These are phyloP conservation scores for Agelaius phoeniceus DNA, from an alignment of 2,113 vertebrate genomes.

Conservation along the genomic window DNA sequence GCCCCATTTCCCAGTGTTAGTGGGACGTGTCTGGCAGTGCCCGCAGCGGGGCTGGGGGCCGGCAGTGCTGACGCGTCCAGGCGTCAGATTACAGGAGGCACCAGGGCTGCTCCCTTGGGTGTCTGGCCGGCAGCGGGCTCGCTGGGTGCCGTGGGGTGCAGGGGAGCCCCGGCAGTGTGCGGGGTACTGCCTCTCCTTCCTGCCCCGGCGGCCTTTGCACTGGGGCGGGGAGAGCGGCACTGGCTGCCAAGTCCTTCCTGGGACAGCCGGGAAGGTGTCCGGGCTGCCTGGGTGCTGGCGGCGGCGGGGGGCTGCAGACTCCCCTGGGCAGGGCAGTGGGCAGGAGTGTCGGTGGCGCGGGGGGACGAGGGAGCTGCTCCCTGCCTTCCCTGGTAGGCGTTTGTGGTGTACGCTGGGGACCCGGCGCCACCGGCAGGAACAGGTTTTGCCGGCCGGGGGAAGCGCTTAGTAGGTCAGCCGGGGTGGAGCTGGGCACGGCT, in stretches of 20 bases:
- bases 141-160: fast-evolving
- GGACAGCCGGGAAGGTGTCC: neutral
- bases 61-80: neutral
- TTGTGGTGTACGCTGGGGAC: neutral
- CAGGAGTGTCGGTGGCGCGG: fast-evolving
- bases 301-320: fast-evolving
- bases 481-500: conserved; percentile 29
- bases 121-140: fast-evolving
- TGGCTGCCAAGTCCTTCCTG: neutral
- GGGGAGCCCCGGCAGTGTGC: neutral
- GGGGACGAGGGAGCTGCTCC: neutral
- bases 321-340: neutral
- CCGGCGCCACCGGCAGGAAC: conserved; percentile 2
- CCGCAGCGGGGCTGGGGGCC: neutral
- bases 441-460: conserved; percentile 47
- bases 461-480: conserved; percentile 41
- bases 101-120: neutral
- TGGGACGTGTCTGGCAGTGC: neutral
- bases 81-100: neutral
- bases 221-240: neutral
- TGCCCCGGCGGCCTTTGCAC: neutral
- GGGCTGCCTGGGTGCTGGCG: fast-evolving
- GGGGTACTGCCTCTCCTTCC: neutral
- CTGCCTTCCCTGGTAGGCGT: conserved; percentile 5
- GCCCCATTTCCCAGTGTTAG: neutral